Percentiles rank a stretch among this genome's conserved stretches.
Evolutionary conservation across 53 echinoderm and acorn worm genomes (phyloP).

Genomic region (Apostichopus leukothele): DNA sequence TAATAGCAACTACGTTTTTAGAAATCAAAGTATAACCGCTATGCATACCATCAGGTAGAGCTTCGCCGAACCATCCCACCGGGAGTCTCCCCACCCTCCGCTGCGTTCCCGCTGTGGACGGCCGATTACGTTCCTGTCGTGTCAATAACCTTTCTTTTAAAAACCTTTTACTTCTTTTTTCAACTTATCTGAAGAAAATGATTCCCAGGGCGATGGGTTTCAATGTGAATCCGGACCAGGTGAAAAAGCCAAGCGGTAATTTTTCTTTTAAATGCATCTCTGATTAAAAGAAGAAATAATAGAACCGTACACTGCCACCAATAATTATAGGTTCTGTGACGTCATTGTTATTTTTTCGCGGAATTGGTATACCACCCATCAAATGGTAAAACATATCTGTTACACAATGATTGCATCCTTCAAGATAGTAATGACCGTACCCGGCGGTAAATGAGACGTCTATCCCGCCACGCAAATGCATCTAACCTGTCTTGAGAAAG

Average conservation of each 20-base stretch:
- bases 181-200: neutral
- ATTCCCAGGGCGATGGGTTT: conserved; percentile 43
- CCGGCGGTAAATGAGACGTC: too few species aligned
- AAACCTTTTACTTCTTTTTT: neutral
- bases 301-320: neutral
- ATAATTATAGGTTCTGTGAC: too few species aligned
- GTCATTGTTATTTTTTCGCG: too few species aligned
- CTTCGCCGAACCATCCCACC: conserved; percentile 10
- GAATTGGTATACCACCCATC: too few species aligned
- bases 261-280: neutral
- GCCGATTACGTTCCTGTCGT: conserved; percentile 25
- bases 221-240: conserved; percentile 24
- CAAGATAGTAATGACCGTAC: too few species aligned
- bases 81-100: conserved; percentile 35
- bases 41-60: conserved; percentile 38
- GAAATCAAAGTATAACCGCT: neutral
- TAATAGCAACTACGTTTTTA: too few species aligned
- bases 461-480: too few species aligned
- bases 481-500: too few species aligned
- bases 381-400: too few species aligned
- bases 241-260: conserved; percentile 15
- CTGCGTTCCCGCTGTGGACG: conserved; percentile 25
- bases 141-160: conserved; percentile 30
- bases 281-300: neutral
- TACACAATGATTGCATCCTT: too few species aligned